Percentiles rank a stretch among this genome's conserved stretches.
Evolutionary conservation across 2,888 invertebrate genomes (phyloP).

Genomic region (Clitarchus hookeri): DNA sequence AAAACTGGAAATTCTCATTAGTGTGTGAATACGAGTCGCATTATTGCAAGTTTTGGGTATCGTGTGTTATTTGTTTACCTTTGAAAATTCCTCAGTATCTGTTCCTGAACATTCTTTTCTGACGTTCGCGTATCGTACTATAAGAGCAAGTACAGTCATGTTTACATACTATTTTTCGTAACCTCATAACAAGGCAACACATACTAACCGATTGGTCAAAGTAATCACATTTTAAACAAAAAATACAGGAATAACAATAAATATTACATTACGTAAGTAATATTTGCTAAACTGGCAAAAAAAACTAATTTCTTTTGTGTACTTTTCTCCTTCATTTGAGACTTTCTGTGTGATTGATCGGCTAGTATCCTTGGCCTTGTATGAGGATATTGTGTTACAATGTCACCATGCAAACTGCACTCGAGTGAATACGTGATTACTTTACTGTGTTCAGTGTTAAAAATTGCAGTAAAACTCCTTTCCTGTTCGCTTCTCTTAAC

Average conservation of each 20-base stretch:
- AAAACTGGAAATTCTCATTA: neutral
- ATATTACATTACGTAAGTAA: neutral
- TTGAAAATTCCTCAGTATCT: neutral
- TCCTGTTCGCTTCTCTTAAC: constrained; percentile 10
- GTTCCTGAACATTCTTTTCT: neutral
- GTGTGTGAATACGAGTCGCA: neutral
- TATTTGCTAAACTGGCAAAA: too few relatives aligned
- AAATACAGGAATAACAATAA: neutral
- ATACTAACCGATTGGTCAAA: neutral
- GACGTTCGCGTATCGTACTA: neutral
- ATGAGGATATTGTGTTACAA: neutral
- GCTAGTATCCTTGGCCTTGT: neutral
- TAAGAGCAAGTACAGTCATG: constrained; percentile 14
- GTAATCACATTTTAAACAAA: neutral
- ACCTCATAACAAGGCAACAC: neutral
- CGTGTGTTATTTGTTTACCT: constrained; percentile 8
- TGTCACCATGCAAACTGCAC: constrained; percentile 23
- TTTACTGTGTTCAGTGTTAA: constrained; percentile 24
- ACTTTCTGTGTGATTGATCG: neutral
- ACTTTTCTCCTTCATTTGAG: neutral
- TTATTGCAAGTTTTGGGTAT: neutral
- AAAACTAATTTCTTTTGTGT: neutral
- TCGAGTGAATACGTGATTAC: constrained; percentile 6
- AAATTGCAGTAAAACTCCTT: neutral
- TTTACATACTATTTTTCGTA: neutral